Base-by-base conservation (phyloP, 2,888 invertebrate genomes). In the Drosophila setosimentum region DNA sequence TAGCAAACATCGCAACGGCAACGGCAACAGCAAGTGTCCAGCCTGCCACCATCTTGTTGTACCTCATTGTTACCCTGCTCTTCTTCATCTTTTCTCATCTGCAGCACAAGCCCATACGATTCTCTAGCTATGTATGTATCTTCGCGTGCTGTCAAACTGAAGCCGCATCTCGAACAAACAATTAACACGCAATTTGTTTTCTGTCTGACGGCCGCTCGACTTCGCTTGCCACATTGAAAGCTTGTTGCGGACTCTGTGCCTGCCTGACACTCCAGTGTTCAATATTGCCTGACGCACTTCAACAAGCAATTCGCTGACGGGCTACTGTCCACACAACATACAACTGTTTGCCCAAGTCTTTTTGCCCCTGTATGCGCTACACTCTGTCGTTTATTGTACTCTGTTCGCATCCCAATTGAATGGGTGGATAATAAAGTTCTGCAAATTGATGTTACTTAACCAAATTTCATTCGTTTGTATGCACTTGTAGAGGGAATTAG, bases 161-260 rank as follows among this genome's bases (percentile, higher is more conserved):
- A 73, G 62, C 68, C 63, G 51, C 65, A 54, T 62, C 62, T 42
- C 61, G 77, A 63, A 63, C 73, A 77, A 77, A 68, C 77, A 77
- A 77, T 77, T 77, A 77, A 77, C 76, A 68, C 72, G 30, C 77
- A 63, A 75, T 67, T 75, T 51, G 62, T 30, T 45, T 27, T 42
- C 53, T 63, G 59, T 33, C 45, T 30, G 60, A 30, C 24, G 27
- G 10, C 24, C 11, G 24, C 54, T 13, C 57, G 32, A 48, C 33
- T 59, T 24, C 48, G 45, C 37, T 48, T 65, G 65, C 68, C 51
- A 24, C 66, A 45, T 27, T 37, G 35, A 33, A 8, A 18, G 33
- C 45, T 13, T 49, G 45, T 49, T 24, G 27, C 33, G 21, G 45
- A 8, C 50, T 18, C 30, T 37, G 27, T 37, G 51, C 11, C 21